Evolutionary conservation across 1,140 invertebrate genomes (phyloP), one percentile per base, ranked within the genome.

Genomic region (Drosophila setifemur): DNA sequence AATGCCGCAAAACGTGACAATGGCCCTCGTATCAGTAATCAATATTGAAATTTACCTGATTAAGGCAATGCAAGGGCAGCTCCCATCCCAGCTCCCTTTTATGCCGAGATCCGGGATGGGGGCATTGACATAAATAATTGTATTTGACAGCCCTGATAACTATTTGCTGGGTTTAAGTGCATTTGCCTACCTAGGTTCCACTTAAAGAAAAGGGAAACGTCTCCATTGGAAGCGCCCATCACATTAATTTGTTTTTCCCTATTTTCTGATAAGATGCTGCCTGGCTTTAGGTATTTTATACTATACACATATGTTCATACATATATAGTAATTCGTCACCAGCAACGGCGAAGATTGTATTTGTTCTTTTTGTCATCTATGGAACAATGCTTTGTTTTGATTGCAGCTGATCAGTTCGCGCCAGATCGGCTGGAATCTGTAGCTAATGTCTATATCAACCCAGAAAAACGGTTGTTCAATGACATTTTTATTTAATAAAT

Each of bases 11-110:
- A 69, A 69, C 67, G 66, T 69, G 66, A 48, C 66, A 23, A 57
- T 11, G 14, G 9, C 26, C 37, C 39, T 26, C 42, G 39, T 44
- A 44, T 70, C 49, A 78, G 1, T 33, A 33, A 78, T 78, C 63
- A 73, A 66, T 71, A 70, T 49, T 57, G 31, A 78, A 73, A 55
- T 77, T 31, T 11, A 39, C 39, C 63, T 83, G 78, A 82, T 77
- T 77, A 73, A 49, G 45, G 28, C 43, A 16, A 33, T 47, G 58
- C 39, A 37, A 60, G 31, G 58, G 52, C 72, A 79, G n/a, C 19
- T 42, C 45, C 40, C 23, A 37, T 19, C 58, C 63, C 72, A 54
- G 58, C 73, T 35, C 16, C 58, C 57, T 31, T 35, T 7, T 23
- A 43, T 33, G 31, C 33, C 16, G 31, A 25, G 26, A 39, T 18